A percentile compares a stretch with the other conserved stretches of the same genome.
Conservation (phyloP, 2,888 invertebrate genomes). For the Malthinus seriepunctatus region DNA sequence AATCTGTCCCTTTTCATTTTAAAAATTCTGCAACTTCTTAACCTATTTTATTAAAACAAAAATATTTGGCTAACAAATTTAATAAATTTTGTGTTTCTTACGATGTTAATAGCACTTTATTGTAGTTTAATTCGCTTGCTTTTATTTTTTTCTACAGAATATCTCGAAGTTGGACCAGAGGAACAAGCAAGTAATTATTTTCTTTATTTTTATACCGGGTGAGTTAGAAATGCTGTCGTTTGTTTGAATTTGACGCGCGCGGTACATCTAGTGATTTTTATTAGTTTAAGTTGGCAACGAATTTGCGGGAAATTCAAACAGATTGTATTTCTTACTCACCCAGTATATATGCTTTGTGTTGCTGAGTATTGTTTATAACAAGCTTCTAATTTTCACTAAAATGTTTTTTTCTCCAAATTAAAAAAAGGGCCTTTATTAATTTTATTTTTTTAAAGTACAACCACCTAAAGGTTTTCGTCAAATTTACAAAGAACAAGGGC, state of each 20-base stretch:
- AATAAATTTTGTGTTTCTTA: background rate
- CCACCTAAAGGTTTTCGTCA: slow-evolving; percentile 88
- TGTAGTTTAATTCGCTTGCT: slow-evolving; percentile 40
- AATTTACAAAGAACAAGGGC: slow-evolving; percentile 84
- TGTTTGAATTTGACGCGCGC: too few species aligned
- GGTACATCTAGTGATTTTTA: too few species aligned
- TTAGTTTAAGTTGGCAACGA: too few species aligned
- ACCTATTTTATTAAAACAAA: background rate
- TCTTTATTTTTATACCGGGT: slow-evolving; percentile 40
- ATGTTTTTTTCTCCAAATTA: background rate
- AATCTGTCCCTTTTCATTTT: too few species aligned
- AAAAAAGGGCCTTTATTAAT: background rate
- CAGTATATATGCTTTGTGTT: too few species aligned
- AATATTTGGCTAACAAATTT: background rate
- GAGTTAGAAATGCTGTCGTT: too few species aligned
- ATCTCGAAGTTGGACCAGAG: slow-evolving; percentile 45
- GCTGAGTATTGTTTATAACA: too few species aligned
- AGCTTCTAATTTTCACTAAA: background rate
- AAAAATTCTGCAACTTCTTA: too few species aligned
- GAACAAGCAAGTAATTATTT: slow-evolving; percentile 49
- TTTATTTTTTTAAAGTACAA: slow-evolving; percentile 44
- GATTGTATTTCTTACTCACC: too few species aligned
- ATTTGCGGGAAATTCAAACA: background rate
- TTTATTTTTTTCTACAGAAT: slow-evolving; percentile 51
- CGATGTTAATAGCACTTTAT: slow-evolving; percentile 19